Evolutionary conservation across 2,888 invertebrate species (phyloP), one percentile per base, ranked within the genome.

Genomic region (Pristionchus exspectatus): DNA sequence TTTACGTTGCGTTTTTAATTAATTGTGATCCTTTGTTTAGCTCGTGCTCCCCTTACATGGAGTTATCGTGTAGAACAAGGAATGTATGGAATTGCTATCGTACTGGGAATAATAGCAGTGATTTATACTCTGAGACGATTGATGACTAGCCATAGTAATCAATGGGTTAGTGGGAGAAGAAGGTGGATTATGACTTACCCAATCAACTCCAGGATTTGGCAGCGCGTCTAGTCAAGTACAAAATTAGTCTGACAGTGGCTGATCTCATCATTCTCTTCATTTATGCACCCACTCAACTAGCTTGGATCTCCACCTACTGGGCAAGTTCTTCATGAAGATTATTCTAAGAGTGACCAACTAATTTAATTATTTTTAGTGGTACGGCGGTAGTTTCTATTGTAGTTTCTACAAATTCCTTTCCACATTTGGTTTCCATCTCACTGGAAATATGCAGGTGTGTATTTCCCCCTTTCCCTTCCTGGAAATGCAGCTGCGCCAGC

Each of bases 361-460:
- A 50, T 50, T 50, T 50, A 9, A 50, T 77, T 44, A 27, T 16
- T 91, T 92, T 77, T 85, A 93, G 93, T 93, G 92, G 92, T 92
- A 92, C 74, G 93, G 92, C 66, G 92, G 92, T 18, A 92, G 92
- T 84, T 63, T 89, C 27, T 90, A 91, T 74, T 93, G 93, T 66
- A 87, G 91, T 72, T 27, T 91, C 21, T 92, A 91, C 91, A 93
- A 93, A 59, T 93, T 93, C 86, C 89, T 93, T 56, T 91, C 92
- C 16, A 92, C 93, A 27, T 93, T 93, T 72, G 93, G 92, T 3
- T 92, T 93, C 77, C 92, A 93, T 90, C 72, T 93, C 38, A 93
- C 93, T 12, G 92, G 92, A n/a, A 93, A 92, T 59, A 93, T 93
- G 92, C 93, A 93, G 90, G 91, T 91, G 7, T 27, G 54, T 18